Percentiles rank a stretch among this genome's conserved stretches.
phyloP scores from a whole-genome alignment of 2,888 invertebrate species.

The Epinotia ramella region DNA sequence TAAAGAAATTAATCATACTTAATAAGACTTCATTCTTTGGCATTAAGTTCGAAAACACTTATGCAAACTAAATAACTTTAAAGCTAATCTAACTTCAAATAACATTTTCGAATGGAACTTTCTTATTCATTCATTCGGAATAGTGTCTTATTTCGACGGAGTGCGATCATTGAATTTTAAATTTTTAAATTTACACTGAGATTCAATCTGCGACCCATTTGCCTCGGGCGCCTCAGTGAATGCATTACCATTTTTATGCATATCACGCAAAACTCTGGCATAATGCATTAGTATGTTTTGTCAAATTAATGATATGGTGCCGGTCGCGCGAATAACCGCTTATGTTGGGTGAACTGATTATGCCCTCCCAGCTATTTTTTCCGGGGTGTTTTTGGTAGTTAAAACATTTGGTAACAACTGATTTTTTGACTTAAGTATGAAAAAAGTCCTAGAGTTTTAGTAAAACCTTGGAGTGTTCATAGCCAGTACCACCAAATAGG shows the following conservation, averaged over 20 bases:
- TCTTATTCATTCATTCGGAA: conserved; percentile 39
- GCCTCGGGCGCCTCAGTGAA: conserved; percentile 56
- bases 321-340: not conserved
- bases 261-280: conserved; percentile 35
- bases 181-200: conserved; percentile 57
- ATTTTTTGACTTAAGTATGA: no score
- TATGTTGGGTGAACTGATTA: not conserved
- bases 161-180: conserved; percentile 60
- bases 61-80: conserved; percentile 13
- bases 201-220: conserved; percentile 59
- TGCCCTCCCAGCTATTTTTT: not conserved
- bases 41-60: not conserved
- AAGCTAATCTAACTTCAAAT: conserved; percentile 19
- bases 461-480: no score
- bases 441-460: no score
- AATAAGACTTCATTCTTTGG: not conserved
- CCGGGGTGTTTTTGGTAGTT: not conserved
- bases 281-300: conserved; percentile 26
- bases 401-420: not conserved
- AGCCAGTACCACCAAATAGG: no score
- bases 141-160: conserved; percentile 49
- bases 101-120: conserved; percentile 24
- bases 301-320: conserved; percentile 16
- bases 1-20: not conserved
- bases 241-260: conserved; percentile 55